A percentile compares a stretch with the other conserved stretches of the same genome.
Evolutionary conservation across 1,140 invertebrate species (phyloP).

Genomic region (Papilio polytes): DNA sequence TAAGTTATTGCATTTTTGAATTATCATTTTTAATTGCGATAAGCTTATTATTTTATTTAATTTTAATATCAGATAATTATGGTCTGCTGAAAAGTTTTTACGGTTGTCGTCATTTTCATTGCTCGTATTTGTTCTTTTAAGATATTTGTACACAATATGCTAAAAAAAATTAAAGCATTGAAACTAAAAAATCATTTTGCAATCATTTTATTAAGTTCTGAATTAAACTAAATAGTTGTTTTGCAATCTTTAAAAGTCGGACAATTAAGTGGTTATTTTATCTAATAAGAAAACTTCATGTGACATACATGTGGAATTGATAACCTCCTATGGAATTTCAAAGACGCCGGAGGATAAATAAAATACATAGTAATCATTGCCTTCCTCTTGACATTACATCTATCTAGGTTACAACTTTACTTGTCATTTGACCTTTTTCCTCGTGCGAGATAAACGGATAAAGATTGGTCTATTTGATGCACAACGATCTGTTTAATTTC

Average conservation of each 20-base stretch:
- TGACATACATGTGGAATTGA: not conserved
- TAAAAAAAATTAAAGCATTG: no score
- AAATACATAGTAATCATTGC: not conserved
- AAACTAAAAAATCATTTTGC: no score
- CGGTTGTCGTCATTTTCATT: no score
- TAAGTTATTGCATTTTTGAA: no score
- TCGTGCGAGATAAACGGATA: not conserved
- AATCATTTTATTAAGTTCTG: no score
- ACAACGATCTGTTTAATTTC: no score
- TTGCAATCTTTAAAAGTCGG: not conserved
- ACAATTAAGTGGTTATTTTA: not conserved
- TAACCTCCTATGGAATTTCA: not conserved
- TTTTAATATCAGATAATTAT: no score
- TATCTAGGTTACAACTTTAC: not conserved
- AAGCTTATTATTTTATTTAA: no score
- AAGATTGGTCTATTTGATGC: not conserved
- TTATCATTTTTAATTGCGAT: no score
- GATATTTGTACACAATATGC: no score
- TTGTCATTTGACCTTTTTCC: slow-evolving; percentile 7
- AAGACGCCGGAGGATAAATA: not conserved
- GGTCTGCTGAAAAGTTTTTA: no score
- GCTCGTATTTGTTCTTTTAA: no score
- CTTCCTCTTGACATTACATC: not conserved
- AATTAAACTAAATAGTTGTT: not conserved
- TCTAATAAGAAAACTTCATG: not conserved